These are phyloP conservation scores for Bombus pascuorum DNA, from an alignment of 1,140 invertebrate species.

Conservation along the genomic window DNA sequence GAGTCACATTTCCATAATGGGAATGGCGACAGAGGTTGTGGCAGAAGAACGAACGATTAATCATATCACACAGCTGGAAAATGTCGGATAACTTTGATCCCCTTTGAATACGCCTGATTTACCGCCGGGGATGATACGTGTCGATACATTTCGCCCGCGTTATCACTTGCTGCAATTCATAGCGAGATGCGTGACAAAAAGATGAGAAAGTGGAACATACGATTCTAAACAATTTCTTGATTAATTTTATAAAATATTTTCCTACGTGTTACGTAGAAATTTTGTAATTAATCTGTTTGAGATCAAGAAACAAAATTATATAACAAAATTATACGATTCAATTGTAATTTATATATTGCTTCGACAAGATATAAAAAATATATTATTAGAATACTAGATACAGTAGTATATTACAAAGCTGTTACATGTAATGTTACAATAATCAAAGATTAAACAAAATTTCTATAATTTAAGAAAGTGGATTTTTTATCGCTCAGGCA, in stretches of 20 bases:
- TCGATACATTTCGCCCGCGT: constrained; percentile 18
- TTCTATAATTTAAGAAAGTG: no score
- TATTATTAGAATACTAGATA: no score
- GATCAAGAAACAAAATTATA: background rate
- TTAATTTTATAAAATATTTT: background rate
- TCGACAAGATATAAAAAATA: no score
- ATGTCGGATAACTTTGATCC: constrained; percentile 37
- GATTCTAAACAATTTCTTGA: background rate
- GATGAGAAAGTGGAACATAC: background rate
- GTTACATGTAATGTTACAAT: no score
- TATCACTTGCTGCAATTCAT: background rate
- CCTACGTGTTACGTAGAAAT: background rate
- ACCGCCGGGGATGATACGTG: constrained; percentile 16
- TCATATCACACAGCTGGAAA: constrained; percentile 47
- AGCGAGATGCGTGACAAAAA: background rate
- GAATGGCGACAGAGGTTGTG: constrained; percentile 19
- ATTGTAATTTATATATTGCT: background rate
- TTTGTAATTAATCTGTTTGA: no score
- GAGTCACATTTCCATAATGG: constrained; percentile 58
- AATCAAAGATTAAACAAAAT: no score
- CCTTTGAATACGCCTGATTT: constrained; percentile 30
- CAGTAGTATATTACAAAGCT: no score
- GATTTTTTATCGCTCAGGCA: no score
- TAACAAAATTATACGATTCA: background rate
- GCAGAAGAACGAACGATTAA: constrained; percentile 47